Percentiles rank a stretch among this genome's conserved stretches.
Evolutionary conservation across 2,888 invertebrate species (phyloP).

Genomic region (Trissonchulus latispiculum): DNA sequence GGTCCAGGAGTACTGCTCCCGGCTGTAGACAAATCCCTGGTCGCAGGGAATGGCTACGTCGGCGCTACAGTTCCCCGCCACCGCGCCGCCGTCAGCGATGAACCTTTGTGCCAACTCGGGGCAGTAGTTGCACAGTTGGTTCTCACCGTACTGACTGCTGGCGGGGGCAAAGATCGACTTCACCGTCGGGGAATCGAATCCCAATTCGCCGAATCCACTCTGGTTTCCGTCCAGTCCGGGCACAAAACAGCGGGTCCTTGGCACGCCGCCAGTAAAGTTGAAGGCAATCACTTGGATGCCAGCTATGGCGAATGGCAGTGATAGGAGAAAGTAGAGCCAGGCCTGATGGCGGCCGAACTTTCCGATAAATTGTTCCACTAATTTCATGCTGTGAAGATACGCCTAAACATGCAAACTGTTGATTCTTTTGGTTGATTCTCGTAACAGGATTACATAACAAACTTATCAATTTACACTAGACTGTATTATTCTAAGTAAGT

Average conservation of each 20-base stretch:
- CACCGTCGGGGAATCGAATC: not conserved
- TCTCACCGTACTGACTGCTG: not conserved
- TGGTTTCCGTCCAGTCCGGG: conserved; percentile 6
- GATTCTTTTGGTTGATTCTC: no score
- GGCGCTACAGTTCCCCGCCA: not conserved
- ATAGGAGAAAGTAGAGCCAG: conserved; percentile 9
- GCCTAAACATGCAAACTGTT: no score
- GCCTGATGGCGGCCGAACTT: conserved; percentile 23
- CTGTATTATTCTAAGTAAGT: no score
- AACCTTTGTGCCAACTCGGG: no score
- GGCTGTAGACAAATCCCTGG: not conserved
- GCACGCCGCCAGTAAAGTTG: conserved; percentile 17
- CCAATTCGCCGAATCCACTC: not conserved
- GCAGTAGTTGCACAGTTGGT: not conserved
- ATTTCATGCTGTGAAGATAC: no score
- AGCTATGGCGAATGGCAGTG: conserved; percentile 11
- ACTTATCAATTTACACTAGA: no score
- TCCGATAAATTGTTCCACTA: conserved; percentile 16
- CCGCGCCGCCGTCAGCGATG: not conserved
- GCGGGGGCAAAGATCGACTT: not conserved
- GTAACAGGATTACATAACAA: no score
- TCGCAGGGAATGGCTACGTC: not conserved
- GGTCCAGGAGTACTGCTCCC: conserved; percentile 3
- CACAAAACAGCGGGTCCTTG: conserved; percentile 11
- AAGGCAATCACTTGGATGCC: conserved; percentile 15